Conservation (phyloP, 2,113 vertebrate species). For the Gopherus evgoodei region DNA sequence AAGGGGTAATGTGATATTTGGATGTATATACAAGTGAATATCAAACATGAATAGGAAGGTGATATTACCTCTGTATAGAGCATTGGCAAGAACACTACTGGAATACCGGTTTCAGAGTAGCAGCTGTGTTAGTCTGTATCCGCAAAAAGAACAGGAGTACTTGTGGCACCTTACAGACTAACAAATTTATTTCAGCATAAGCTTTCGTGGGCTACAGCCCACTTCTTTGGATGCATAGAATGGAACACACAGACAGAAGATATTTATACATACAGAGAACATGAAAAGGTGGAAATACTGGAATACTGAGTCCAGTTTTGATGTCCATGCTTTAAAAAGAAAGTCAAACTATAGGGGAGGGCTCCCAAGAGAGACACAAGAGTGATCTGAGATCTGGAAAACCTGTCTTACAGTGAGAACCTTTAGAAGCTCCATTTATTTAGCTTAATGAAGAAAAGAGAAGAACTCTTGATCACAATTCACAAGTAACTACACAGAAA, state of each 20-base stretch:
- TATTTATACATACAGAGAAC: too few relatives aligned
- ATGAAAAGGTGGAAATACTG: too few relatives aligned
- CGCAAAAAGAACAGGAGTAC: too few relatives aligned
- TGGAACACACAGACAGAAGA: too few relatives aligned
- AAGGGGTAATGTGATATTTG: background rate
- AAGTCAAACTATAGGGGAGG: background rate
- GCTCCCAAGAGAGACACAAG: background rate
- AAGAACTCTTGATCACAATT: background rate
- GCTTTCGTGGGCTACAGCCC: too few relatives aligned
- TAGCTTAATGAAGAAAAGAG: background rate
- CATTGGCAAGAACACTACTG: background rate
- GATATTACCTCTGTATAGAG: too few relatives aligned
- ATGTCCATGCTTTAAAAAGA: background rate
- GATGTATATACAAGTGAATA: background rate
- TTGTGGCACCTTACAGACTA: too few relatives aligned
- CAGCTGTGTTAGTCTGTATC: too few relatives aligned
- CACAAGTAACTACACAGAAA: background rate
- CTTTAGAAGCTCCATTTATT: background rate
- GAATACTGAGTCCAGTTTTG: background rate
- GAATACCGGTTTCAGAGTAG: background rate
- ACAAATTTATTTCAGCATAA: too few relatives aligned
- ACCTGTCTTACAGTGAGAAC: background rate
- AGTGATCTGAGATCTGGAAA: background rate
- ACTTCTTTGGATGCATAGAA: too few relatives aligned
- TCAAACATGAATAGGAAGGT: background rate